phyloP scores from a whole-genome alignment of 2,888 invertebrate genomes.

The Sesia apiformis region DNA sequence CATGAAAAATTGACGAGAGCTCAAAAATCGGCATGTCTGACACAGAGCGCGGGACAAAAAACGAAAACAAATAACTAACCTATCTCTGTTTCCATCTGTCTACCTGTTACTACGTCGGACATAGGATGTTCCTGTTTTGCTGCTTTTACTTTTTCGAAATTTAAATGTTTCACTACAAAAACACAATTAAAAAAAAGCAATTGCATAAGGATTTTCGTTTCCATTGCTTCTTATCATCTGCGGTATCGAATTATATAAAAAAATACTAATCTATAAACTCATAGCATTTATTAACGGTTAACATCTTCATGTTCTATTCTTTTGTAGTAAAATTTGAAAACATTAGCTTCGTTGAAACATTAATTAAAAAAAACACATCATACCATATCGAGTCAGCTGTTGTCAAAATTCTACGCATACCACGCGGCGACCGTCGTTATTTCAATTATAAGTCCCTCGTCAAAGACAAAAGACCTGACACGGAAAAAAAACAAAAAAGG shows the following conservation, averaged over 20 bases:
- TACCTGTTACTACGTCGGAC: conserved; percentile 31
- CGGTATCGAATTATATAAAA: no score
- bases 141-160: no score
- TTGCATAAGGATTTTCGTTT: no score
- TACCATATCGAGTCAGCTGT: conserved; percentile 50
- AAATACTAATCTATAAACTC: no score
- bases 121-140: no score
- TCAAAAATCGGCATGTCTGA: conserved; percentile 47
- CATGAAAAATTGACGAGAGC: conserved; percentile 46
- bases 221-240: no score
- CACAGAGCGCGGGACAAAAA: conserved; percentile 33
- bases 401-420: conserved; percentile 66
- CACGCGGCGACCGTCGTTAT: conserved; percentile 62
- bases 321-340: no score
- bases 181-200: no score
- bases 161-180: no score
- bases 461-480: conserved; percentile 73
- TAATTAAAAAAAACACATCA: conserved; percentile 4
- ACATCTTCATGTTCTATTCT: no score
- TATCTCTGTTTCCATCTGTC: conserved; percentile 31
- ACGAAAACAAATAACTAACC: conserved; percentile 34
- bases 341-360: no score
- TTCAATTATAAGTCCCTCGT: conserved; percentile 67
- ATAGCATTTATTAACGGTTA: no score
- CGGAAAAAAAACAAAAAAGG: conserved; percentile 32